These are phyloP conservation scores for Mormyrus lacerda DNA, from an alignment of 2,113 vertebrate species.

Conservation along the genomic window DNA sequence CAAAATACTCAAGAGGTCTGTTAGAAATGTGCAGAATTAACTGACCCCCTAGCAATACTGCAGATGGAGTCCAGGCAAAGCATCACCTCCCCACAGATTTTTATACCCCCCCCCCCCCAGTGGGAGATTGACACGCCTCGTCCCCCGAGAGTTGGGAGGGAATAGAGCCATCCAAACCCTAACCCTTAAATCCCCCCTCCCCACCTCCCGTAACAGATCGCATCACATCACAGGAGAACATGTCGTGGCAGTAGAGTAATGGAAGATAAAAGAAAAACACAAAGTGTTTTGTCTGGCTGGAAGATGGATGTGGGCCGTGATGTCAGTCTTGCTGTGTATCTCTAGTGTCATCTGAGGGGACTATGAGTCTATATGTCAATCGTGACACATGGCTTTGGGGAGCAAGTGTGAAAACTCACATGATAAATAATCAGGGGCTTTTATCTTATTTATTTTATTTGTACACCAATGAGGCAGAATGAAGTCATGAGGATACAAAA, in stretches of 20 bases:
- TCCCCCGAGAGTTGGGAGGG: constrained; percentile 84
- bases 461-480: not conserved
- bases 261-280: constrained; percentile 97
- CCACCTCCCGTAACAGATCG: constrained; percentile 92
- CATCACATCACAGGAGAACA: constrained; percentile 88
- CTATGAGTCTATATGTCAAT: constrained; percentile 23
- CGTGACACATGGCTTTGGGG: constrained; percentile 44
- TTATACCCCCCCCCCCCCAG: constrained; percentile 55
- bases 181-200: constrained; percentile 84
- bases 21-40: not conserved
- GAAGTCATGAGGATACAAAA: not conserved
- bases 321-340: constrained; percentile 93
- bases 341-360: constrained; percentile 90
- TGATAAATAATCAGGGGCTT: not conserved
- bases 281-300: constrained; percentile 88
- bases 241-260: constrained; percentile 64
- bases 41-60: constrained; percentile 50
- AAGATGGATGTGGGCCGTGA: constrained; percentile 85
- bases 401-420: not conserved
- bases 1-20: not conserved
- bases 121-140: constrained; percentile 94
- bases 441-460: no score
- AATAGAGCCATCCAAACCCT: constrained; percentile 97
- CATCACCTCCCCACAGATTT: constrained; percentile 89
- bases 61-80: constrained; percentile 74